Evolutionary conservation across 2,888 invertebrate species (phyloP), one percentile per base, ranked within the genome.

Genomic region (Cryptocheilus praepositus): DNA sequence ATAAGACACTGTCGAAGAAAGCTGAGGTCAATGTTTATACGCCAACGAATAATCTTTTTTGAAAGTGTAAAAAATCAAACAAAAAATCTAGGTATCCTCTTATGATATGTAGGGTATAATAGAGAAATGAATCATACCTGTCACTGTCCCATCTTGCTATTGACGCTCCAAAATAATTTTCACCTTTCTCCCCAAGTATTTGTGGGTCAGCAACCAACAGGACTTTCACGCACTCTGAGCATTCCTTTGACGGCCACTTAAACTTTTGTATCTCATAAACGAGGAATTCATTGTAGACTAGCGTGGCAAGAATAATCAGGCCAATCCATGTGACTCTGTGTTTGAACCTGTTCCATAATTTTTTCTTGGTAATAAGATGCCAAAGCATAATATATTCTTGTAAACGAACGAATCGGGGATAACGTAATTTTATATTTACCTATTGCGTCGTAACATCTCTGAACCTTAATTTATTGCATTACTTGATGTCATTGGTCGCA

Each of bases 171-270:
- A 92, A 91, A 61, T 92, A 89, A 62, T 90, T 89, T 86, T 96
- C 96, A 82, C 94, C 93, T 46, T 91, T 89, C 76, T 95, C 93
- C 0, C 98, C 98, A 77, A 97, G 92, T 69, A 98, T 92, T 89
- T 98, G 98, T 18, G 98, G 98, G 89, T 98, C 98, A 5, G 97
- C 96, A 60, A 96, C 93, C 59, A 95, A 91, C 57, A 95, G 87
- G 64, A 95, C 90, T 80, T 91, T 92, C 4, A 92, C 92, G 77
- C 94, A 94, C 64, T 91, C 90, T 64, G 77, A 81, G 71, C 89
- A 89, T 7, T 85, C 82, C 22, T 85, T 79, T 0, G 72, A 65
- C 18, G 89, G 86, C 89, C 93, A 93, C 64, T 89, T 85, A 36
- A 91, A 81, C 16, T 88, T 85, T 59, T 90, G 88, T 89, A 92